phyloP scores from a whole-genome alignment of 2,113 vertebrate species.

The Cyprinus carpio region DNA sequence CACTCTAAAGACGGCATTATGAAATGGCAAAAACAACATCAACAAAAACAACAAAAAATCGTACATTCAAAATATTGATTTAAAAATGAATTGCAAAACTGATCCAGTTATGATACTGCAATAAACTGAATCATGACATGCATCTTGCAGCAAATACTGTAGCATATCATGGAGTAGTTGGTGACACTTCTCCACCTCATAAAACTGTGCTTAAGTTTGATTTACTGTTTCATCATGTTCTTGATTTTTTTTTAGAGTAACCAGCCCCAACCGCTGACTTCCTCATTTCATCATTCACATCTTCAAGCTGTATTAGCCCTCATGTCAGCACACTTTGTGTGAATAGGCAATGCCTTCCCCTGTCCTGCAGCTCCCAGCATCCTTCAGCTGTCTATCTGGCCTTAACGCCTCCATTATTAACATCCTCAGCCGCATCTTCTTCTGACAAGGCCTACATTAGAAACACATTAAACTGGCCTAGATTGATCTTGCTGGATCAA shows the following conservation, averaged over 20 bases:
- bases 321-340: background rate
- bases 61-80: no score
- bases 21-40: no score
- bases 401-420: slow-evolving; percentile 39
- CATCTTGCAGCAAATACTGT: background rate
- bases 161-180: background rate
- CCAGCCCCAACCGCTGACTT: slow-evolving; percentile 5
- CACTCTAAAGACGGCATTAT: no score
- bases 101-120: background rate
- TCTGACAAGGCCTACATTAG: background rate
- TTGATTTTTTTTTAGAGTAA: slow-evolving; percentile 36
- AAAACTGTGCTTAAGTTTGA: background rate
- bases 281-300: slow-evolving; percentile 31
- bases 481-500: background rate
- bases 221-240: slow-evolving; percentile 14
- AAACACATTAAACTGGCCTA: background rate
- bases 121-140: background rate
- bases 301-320: slow-evolving; percentile 3
- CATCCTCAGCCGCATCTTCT: slow-evolving; percentile 22
- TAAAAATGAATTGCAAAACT: no score
- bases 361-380: slow-evolving; percentile 11
- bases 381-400: slow-evolving; percentile 20
- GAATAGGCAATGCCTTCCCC: background rate
- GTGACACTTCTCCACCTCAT: background rate
- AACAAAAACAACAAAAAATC: no score